Base-by-base conservation (phyloP, 2,888 invertebrate genomes). In the Temnothorax unifasciatus region DNA sequence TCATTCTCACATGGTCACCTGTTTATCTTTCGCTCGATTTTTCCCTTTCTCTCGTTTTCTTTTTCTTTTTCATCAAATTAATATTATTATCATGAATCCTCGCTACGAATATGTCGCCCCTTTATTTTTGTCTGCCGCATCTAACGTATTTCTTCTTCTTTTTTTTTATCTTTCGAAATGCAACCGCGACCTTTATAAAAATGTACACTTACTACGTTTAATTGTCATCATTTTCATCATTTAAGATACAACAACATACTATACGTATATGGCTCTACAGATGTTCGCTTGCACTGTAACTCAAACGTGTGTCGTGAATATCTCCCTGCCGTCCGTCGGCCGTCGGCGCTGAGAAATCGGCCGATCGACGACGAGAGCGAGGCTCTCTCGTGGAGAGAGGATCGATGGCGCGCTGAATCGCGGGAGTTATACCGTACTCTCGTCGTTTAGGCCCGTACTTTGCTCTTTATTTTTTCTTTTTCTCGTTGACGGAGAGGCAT, bases 181-280 rank as follows among this genome's bases (percentile, higher is more conserved):
- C 93, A 94, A 92, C 93, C 93, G 92, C 93, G 93, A 94, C 92
- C 94, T 92, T 93, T 94, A 93, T 91, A 88, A 91, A 93, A 94
- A 93, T 93, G 93, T 94, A 94, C 93, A 93, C 91, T 92, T 92
- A 93, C 93, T 93, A 93, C 92, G 92, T 89, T 89, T 92, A 87
- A 86, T 85, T 74, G 71, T 76, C 86, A 79, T 86, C 82, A 44
- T 84, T 81, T 71, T 87, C 84, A 79, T 82, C 73, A 75, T 88
- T 93, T 91, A 93, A 93, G 93, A 94, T 94, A 94, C 93, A 93
- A 93, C 93, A 94, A 94, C 94, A 94, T 94, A 94, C 93, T 94
- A 94, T 95, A 94, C 92, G 94, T 94, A 94, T 94, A 94, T 95
- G 94, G 94, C 94, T 94, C 94, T 94, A 94, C 94, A 94, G 94